A percentile compares a stretch with the other conserved stretches of the same genome.
These are phyloP conservation scores for Stenichneumon culpator DNA, from an alignment of 2,888 invertebrate genomes.

Conservation along the genomic window DNA sequence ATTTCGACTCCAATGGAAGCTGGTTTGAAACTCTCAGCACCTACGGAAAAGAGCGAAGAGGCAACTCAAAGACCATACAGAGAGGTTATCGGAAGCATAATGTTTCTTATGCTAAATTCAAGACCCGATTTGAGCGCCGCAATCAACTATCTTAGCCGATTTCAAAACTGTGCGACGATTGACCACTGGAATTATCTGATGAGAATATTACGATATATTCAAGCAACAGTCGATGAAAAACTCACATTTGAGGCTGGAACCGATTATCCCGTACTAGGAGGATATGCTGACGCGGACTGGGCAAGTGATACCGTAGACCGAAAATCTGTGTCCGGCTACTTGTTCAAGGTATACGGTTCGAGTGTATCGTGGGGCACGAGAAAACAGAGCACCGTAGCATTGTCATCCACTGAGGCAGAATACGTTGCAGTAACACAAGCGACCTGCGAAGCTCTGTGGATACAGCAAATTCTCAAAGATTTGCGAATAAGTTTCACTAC, in stretches of 20 bases:
- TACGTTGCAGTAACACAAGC: constrained; percentile 13
- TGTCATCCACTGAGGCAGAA: constrained; percentile 45
- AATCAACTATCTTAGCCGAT: constrained; percentile 39
- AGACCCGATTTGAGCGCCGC: constrained; percentile 48
- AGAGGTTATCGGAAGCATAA: constrained; percentile 41
- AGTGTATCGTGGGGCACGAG: constrained; percentile 38
- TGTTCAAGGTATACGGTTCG: constrained; percentile 15
- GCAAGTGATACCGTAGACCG: constrained; percentile 23
- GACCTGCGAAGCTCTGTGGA: constrained; percentile 12
- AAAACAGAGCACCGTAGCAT: constrained; percentile 41
- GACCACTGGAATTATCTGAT: constrained; percentile 39
- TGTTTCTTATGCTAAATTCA: constrained; percentile 49
- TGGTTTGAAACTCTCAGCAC: background rate
- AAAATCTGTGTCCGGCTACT: constrained; percentile 25
- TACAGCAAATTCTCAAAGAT: constrained; percentile 8
- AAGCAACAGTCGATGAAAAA: background rate
- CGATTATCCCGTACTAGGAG: constrained; percentile 24
- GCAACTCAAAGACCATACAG: constrained; percentile 7
- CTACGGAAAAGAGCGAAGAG: background rate
- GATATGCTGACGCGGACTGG: constrained; percentile 54
- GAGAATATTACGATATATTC: constrained; percentile 39
- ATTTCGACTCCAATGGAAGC: constrained; percentile 1
- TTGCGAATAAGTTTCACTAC: background rate
- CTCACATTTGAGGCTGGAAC: background rate
- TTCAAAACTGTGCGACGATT: constrained; percentile 19